Conservation (phyloP, 1,140 invertebrate genomes). For the Trachelipus rathkii region DNA sequence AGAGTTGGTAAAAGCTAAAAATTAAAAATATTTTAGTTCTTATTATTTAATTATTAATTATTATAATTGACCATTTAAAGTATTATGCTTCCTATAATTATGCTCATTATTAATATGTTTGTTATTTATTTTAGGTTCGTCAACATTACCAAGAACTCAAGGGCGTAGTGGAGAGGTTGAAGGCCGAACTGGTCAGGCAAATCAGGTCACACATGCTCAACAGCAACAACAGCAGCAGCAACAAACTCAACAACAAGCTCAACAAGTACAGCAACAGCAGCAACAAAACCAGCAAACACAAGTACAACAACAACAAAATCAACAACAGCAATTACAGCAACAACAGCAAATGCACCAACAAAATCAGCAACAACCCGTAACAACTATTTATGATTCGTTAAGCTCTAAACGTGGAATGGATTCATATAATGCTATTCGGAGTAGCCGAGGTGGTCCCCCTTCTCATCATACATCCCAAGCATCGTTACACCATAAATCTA, state of each 20-base stretch:
- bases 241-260: neutral
- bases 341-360: conserved; percentile 27
- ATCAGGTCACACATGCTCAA: conserved; percentile 23
- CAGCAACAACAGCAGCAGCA: conserved; percentile 21
- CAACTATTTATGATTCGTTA: conserved; percentile 27
- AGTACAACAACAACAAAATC: conserved; percentile 26
- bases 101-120: too few species aligned
- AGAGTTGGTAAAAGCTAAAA: too few species aligned
- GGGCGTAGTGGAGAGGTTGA: conserved; percentile 42
- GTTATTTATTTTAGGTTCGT: conserved; percentile 61
- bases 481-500: conserved; percentile 42
- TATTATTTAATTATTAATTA: too few species aligned
- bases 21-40: too few species aligned
- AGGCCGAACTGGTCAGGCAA: conserved; percentile 48
- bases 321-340: conserved; percentile 24
- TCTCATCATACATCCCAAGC: conserved; percentile 44
- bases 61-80: too few species aligned
- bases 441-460: conserved; percentile 27
- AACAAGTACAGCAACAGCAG: conserved; percentile 26
- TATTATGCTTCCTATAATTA: too few species aligned
- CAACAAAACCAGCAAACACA: conserved; percentile 21
- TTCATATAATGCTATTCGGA: conserved; percentile 49
- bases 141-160: conserved; percentile 70
- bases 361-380: conserved; percentile 21
- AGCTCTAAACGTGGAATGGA: conserved; percentile 48